Evolutionary conservation across 1,140 invertebrate species (phyloP).

Genomic region (Apis mellifera): DNA sequence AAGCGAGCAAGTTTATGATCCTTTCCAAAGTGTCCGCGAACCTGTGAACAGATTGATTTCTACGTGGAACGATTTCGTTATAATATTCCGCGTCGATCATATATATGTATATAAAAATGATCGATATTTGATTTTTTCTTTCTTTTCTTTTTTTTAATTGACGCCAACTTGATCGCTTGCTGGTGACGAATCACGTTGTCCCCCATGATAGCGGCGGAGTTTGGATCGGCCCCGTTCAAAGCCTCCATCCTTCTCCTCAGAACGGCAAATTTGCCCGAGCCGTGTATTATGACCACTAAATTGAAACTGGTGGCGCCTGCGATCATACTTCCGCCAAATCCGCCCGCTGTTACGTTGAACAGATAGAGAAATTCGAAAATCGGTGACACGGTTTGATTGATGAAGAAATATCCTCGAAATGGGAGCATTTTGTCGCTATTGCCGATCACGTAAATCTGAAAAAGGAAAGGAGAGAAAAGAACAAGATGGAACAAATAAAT

Average conservation of each 20-base stretch:
- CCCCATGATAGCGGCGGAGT: conserved; percentile 3
- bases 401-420: conserved; percentile 64
- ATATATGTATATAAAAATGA: no score
- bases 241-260: conserved; percentile 56
- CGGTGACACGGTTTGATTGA: conserved; percentile 60
- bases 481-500: no score
- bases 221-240: conserved; percentile 42
- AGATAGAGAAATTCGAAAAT: conserved; percentile 57
- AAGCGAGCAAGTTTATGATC: conserved; percentile 68
- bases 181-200: conserved; percentile 65
- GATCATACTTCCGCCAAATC: conserved; percentile 54
- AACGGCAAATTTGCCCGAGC: conserved; percentile 67
- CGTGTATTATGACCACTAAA: conserved; percentile 65
- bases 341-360: conserved; percentile 47
- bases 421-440: conserved; percentile 53
- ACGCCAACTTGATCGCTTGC: conserved; percentile 64
- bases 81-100: no score
- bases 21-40: conserved; percentile 72
- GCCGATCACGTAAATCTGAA: conserved; percentile 23
- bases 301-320: conserved; percentile 63
- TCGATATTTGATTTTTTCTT: no score
- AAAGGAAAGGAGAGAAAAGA: neutral
- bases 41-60: conserved; percentile 46
- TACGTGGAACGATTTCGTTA: no score
- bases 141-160: no score